A percentile compares a stretch with the other conserved stretches of the same genome.
Evolutionary conservation across 2,113 vertebrate genomes (phyloP).

Genomic region (Zosterops borbonicus): DNA sequence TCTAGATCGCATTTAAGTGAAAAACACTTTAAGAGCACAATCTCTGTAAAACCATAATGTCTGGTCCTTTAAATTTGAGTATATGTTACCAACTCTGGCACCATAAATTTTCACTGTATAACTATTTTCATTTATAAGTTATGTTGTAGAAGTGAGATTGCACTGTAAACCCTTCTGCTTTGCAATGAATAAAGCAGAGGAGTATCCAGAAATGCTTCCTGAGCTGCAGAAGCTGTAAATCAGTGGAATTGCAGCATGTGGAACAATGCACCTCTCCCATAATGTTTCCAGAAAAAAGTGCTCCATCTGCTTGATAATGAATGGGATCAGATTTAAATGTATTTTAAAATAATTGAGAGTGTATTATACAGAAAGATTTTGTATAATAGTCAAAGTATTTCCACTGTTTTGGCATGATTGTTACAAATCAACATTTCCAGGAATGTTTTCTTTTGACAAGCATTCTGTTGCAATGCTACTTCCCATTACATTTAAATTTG

Average conservation of each 20-base stretch:
- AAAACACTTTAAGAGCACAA: neutral
- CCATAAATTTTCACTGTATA: neutral
- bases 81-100: neutral
- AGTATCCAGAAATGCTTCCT: neutral
- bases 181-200: constrained; percentile 4
- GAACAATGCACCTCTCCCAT: constrained; percentile 53
- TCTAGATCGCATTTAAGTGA: neutral
- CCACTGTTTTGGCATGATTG: neutral
- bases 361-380: constrained; percentile 37
- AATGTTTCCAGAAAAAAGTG: constrained; percentile 56
- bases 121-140: constrained; percentile 4
- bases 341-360: constrained; percentile 58
- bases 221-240: constrained; percentile 56
- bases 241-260: neutral
- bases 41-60: neutral
- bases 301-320: constrained; percentile 72
- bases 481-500: neutral
- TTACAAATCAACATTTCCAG: neutral
- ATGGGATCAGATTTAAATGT: constrained; percentile 53
- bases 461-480: neutral
- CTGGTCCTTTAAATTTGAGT: neutral
- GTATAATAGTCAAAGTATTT: neutral
- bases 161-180: neutral
- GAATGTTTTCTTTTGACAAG: neutral
- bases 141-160: neutral